Percentiles rank a stretch among this genome's conserved stretches.
These are phyloP conservation scores for Lasius platythorax DNA, from an alignment of 2,888 invertebrate species.

Conservation along the genomic window DNA sequence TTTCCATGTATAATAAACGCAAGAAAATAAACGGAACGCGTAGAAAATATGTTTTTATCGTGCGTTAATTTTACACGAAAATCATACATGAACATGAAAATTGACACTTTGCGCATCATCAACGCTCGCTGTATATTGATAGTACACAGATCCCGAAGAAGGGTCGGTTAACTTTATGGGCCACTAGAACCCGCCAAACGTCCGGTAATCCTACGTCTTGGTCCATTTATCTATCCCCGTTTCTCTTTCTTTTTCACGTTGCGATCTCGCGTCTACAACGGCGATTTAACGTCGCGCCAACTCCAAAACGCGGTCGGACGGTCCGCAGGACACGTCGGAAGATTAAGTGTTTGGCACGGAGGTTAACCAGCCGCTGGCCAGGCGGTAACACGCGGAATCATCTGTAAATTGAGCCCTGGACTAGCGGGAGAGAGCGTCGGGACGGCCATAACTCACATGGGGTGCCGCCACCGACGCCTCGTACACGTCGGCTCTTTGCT, in stretches of 20 bases:
- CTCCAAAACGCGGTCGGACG: conserved; percentile 70
- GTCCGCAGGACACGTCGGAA: conserved; percentile 79
- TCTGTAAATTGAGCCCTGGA: conserved; percentile 88
- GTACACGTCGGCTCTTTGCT: conserved; percentile 63
- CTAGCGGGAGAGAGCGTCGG: conserved; percentile 84
- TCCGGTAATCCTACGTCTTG: conserved; percentile 51
- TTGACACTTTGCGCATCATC: conserved; percentile 55
- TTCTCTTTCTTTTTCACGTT: conserved; percentile 49
- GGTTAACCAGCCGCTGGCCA: conserved; percentile 86
- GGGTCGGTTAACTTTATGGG: conserved; percentile 82
- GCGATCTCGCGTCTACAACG: conserved; percentile 61
- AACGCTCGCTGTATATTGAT: conserved; percentile 67
- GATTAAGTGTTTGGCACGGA: conserved; percentile 86
- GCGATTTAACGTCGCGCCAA: conserved; percentile 78
- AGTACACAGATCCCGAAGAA: conserved; percentile 57
- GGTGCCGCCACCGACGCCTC: conserved; percentile 82
- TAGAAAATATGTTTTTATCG: background rate
- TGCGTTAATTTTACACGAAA: background rate
- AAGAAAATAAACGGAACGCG: background rate
- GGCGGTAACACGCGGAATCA: conserved; percentile 87
- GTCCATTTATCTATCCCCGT: conserved; percentile 63
- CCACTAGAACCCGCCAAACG: conserved; percentile 76
- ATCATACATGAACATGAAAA: background rate
- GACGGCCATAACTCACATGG: conserved; percentile 87
- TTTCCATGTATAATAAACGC: background rate